Evolutionary conservation across 2,113 vertebrate species (phyloP), one percentile per base, ranked within the genome.

Genomic region (Halcyon senegalensis): DNA sequence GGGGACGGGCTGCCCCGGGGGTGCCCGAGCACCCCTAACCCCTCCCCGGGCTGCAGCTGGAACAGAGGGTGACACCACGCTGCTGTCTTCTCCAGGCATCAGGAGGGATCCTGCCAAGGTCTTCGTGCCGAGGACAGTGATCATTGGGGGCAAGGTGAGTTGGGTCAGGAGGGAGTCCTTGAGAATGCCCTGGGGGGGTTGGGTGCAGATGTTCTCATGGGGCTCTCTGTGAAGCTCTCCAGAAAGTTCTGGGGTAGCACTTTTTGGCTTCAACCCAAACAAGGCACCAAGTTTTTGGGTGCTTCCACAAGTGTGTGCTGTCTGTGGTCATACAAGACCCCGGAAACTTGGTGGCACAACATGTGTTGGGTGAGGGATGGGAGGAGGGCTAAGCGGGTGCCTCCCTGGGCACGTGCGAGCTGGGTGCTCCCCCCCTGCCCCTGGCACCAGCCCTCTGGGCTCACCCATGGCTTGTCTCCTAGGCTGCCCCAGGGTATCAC

Each of bases 401-500:
- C 41, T 59, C 51, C 31, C 41, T 37, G 30, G 43, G 48, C 53
- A 33, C 0, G 0, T 18, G 68, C 62, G 53, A 84, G 53, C 39
- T 23, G 77, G 39, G 13, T 60, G 37, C 23, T 50, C 41, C 81
- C 73, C 14, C 2, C 43, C 43, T 46, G 58, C 24, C 44, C 37
- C 66, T 18, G 24, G 20, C n/a, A 17, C 46, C 58, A 58, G 19
- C n/a, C 20, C 60, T 78, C 62, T 1, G 1, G 53, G 8, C 9
- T 75, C 33, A 46, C 43, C 31, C 21, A 1, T 66, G 46, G 21
- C 30, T 7, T 58, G 93, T 87, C 51, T 97, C 94, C 68, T 96
- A 99, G 99, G 99, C 99, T 69, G 99, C 99, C 66, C 99, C 99
- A 0, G 99, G 99, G 41, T 99, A 99, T 85, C 98, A 99, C 98